Evolutionary conservation across 30 jellyfish, hydroid and myxozoan species (phyloP), one percentile per base, ranked within the genome.

Genomic region (Rhopilema esculentum): DNA sequence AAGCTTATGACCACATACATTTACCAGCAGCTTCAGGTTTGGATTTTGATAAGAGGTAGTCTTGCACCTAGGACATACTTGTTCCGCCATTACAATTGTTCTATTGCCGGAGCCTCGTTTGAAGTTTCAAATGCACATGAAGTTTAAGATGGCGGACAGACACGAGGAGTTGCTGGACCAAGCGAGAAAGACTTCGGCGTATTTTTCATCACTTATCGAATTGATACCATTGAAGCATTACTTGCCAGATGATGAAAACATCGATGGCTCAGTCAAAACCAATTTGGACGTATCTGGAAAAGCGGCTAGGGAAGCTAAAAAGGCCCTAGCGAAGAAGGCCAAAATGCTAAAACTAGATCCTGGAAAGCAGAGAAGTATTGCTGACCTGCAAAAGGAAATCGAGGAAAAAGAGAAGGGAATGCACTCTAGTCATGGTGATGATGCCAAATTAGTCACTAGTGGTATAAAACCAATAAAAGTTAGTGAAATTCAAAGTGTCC

Each of bases 1-100:
- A 89, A 95, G 87, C 75, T 89, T 95, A 66, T 95, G 99, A 2
- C 99, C 99, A 77, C 99, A 95, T 12, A 89, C 94, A 76, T 95
- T 95, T 33, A 95, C 99, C 72, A 95, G 82, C 28, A 95, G 83
- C 83, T 91, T 87, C 48, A 95, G 62, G 26, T 85, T 90, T 25
- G 97, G 97, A 81, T 95, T 95, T 64, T 94, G 78, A 66, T 90
- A 95, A n/a, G 97, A 91, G 4, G 98, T 90, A 32, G 98, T 85
- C 69, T 86, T 95, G 88, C 99, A 95, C 49, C 99, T 69, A 68
- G 98, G 98, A 81, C 98, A 94, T 49, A 75, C 88, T 75, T 89
- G 97, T 69, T 94, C 98, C 51, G 91, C 97, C 98, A 94, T 94
- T 78, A 63, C 33, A 53, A 75, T 75, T 23, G 52, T 32, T 68